Percentiles rank a stretch among this genome's conserved stretches.
These are phyloP conservation scores for Morone chrysops DNA, from an alignment of 2,113 vertebrate genomes.

Conservation along the genomic window DNA sequence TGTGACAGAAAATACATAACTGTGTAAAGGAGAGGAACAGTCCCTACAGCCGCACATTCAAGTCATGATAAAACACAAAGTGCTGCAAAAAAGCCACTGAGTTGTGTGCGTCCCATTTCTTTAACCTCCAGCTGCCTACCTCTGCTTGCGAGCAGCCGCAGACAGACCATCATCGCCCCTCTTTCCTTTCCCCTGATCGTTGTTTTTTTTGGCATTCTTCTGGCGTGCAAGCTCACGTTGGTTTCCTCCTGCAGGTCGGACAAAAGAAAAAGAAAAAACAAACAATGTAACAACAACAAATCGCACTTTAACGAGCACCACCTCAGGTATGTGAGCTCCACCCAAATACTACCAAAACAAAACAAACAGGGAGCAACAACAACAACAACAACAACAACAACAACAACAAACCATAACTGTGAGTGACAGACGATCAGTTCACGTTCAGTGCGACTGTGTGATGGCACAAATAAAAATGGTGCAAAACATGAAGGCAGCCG, in stretches of 20 bases:
- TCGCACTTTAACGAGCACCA: background rate
- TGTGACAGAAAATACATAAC: too few relatives aligned
- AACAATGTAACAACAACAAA: background rate
- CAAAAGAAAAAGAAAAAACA: background rate
- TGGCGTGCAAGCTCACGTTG: constrained; percentile 92
- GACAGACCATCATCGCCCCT: constrained; percentile 90
- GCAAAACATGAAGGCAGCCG: constrained; percentile 41
- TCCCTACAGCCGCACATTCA: background rate
- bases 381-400: fast-evolving
- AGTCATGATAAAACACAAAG: background rate
- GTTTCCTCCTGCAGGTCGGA: constrained; percentile 86
- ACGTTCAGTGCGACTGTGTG: fast-evolving
- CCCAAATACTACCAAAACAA: too few relatives aligned
- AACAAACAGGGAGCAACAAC: too few relatives aligned
- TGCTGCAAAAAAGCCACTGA: background rate
- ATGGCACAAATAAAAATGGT: background rate
- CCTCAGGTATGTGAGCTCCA: background rate
- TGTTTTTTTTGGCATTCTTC: constrained; percentile 91
- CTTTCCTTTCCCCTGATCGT: constrained; percentile 86
- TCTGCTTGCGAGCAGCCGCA: constrained; percentile 91
- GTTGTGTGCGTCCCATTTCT: background rate
- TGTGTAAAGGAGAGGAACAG: background rate
- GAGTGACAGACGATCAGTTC: background rate
- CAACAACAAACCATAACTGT: fast-evolving
- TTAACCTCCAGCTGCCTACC: constrained; percentile 71